Evolutionary conservation across 2,888 invertebrate genomes (phyloP).

Genomic region (Toxonevra muliebris): DNA sequence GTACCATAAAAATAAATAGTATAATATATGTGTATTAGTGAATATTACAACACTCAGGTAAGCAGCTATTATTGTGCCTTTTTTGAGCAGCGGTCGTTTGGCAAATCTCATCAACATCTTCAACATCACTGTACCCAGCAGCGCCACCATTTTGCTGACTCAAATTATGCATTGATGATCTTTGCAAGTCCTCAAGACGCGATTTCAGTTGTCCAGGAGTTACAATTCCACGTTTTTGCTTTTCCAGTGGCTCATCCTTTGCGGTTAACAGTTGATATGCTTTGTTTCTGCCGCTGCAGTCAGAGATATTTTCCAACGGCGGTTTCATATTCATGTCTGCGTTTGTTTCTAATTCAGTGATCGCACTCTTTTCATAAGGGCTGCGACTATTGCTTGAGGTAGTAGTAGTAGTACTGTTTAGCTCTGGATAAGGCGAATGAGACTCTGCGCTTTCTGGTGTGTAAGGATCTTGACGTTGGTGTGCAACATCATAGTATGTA

Average conservation of each 20-base stretch:
- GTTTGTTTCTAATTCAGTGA: conserved; percentile 36
- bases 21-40: conserved; percentile 41
- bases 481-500: conserved; percentile 48
- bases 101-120: conserved; percentile 50
- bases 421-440: conserved; percentile 72
- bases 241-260: conserved; percentile 34
- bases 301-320: neutral
- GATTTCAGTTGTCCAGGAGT: conserved; percentile 73
- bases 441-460: conserved; percentile 86
- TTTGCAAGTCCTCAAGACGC: conserved; percentile 67
- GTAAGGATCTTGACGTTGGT: conserved; percentile 71
- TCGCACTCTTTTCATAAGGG: conserved; percentile 39
- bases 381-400: conserved; percentile 50
- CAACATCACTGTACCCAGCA: conserved; percentile 53
- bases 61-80: conserved; percentile 44
- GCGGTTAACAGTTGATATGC: conserved; percentile 8
- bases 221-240: conserved; percentile 65
- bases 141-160: conserved; percentile 39
- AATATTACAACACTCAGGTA: conserved; percentile 56
- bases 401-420: conserved; percentile 47
- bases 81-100: conserved; percentile 38
- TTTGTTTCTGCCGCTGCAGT: conserved; percentile 11
- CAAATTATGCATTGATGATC: conserved; percentile 47
- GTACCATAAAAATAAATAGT: neutral
- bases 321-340: conserved; percentile 2